Percentiles rank a stretch among this genome's conserved stretches.
phyloP scores from a whole-genome alignment of 30 jellyfish, hydroid and myxozoan genomes.

The Rhopilema esculentum region DNA sequence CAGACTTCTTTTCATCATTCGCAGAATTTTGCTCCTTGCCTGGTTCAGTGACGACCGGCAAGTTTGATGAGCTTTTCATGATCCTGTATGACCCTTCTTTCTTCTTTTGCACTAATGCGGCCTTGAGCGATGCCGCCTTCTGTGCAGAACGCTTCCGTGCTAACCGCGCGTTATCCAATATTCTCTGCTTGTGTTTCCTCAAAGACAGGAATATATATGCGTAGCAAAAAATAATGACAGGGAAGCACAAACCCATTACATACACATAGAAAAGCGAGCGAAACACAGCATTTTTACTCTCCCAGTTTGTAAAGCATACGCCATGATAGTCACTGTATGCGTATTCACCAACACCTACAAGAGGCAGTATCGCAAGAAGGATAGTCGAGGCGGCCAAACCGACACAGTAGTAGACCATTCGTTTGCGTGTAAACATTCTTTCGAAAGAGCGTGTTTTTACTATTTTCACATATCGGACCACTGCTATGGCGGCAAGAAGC shows the following conservation, averaged over 20 bases:
- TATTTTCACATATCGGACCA: constrained; percentile 73
- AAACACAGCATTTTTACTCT: constrained; percentile 40
- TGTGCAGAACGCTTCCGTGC: constrained; percentile 46
- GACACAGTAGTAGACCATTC: constrained; percentile 44
- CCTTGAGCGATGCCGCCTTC: constrained; percentile 11
- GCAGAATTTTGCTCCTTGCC: constrained; percentile 2
- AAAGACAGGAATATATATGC: constrained; percentile 42
- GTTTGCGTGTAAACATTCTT: constrained; percentile 24
- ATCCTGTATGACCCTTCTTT: constrained; percentile 14
- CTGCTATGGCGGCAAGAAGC: constrained; percentile 82
- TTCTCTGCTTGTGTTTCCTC: constrained; percentile 66
- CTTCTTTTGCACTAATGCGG: background rate
- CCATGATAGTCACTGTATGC: constrained; percentile 83
- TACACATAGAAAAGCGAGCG: constrained; percentile 80
- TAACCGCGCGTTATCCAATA: constrained; percentile 19
- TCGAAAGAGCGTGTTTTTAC: constrained; percentile 52
- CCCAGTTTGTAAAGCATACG: constrained; percentile 85
- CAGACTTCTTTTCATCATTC: constrained; percentile 16
- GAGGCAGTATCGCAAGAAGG: constrained; percentile 72
- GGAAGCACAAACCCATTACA: constrained; percentile 76
- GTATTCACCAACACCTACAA: constrained; percentile 81
- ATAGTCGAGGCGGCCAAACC: constrained; percentile 34
- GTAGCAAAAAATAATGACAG: constrained; percentile 67
- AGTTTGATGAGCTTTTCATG: constrained; percentile 15
- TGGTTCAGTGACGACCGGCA: background rate